phyloP scores from a whole-genome alignment of 2,888 invertebrate genomes.

The Acrobasis repandana region DNA sequence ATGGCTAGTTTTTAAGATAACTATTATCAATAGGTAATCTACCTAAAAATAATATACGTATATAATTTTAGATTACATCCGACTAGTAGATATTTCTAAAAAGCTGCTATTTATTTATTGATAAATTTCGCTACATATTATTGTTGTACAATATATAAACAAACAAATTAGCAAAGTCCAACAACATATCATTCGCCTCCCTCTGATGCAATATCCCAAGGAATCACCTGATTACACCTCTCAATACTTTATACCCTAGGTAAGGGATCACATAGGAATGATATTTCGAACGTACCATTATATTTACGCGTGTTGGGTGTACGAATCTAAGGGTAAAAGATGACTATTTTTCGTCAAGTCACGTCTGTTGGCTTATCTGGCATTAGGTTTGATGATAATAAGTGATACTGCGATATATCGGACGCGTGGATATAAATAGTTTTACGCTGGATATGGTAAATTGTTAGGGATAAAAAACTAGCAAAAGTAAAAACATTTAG shows the following conservation, averaged over 20 bases:
- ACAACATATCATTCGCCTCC: neutral
- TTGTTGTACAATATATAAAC: too few relatives aligned
- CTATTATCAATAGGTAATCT: too few relatives aligned
- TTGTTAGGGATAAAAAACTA: too few relatives aligned
- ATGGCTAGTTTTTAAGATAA: too few relatives aligned
- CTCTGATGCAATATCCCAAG: neutral
- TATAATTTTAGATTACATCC: too few relatives aligned
- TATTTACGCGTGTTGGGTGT: slow-evolving; percentile 43
- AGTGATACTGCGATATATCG: slow-evolving; percentile 73
- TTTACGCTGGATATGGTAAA: slow-evolving; percentile 44
- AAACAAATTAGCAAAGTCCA: neutral
- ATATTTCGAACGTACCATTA: slow-evolving; percentile 29
- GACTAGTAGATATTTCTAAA: too few relatives aligned
- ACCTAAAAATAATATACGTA: too few relatives aligned
- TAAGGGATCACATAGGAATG: slow-evolving; percentile 28
- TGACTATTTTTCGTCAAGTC: slow-evolving; percentile 77
- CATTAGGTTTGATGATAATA: slow-evolving; percentile 80
- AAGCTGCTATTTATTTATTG: too few relatives aligned
- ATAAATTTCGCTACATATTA: too few relatives aligned
- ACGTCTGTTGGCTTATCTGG: slow-evolving; percentile 77
- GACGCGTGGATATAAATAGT: slow-evolving; percentile 35
- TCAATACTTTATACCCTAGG: slow-evolving; percentile 20
- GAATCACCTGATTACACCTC: slow-evolving; percentile 10
- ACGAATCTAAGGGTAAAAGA: slow-evolving; percentile 58
- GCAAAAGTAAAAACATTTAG: too few relatives aligned